Base-by-base conservation (phyloP, 2,797 vertebrate species). In the Sardinella longiceps region DNA sequence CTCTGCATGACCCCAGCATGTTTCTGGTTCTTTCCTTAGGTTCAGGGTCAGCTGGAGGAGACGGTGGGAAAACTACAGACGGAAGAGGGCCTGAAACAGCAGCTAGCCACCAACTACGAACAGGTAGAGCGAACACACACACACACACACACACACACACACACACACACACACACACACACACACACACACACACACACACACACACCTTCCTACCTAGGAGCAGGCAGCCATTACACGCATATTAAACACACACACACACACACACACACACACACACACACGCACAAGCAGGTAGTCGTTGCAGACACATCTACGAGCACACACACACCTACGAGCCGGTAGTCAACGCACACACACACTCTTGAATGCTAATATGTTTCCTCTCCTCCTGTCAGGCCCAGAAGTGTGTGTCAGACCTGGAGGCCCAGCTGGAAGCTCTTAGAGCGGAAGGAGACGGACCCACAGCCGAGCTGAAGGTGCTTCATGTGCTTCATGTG, bases 1-100 rank as follows among this genome's bases (percentile, higher is more conserved):
- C 25, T 85, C 10, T 74, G 46, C 53, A 81, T 88, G 48, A 80
- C 18, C 60, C 39, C 85, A 85, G 82, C 14, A 5, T 37, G 66
- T 39, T 50, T 63, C 58, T 10, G 58, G 7, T 82, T 43, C 9
- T 43, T 28, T 15, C 37, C 1, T 0, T 90, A 97, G 96, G 85
- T 96, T 81, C 94, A 95, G 87, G 88, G 82, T 0, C 93, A 96
- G 93, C 88, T 97, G 90, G 94, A 95, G 85, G 91, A 86, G 87
- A 92, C 92, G 0, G 90, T 94, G 80, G 82, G 23, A 0, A 85
- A 91, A 81, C 87, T 94, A 43, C 93, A 95, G 85, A 90, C 88
- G 0, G 96, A 97, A 88, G 94, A 95, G 87, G 80, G 25, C 0
- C 91, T 88, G 88, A 90, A 92, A 39, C 66, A 37, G 66, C 66